Base-by-base conservation (phyloP, 2,113 vertebrate genomes). In the Acanthochromis polyacanthus region DNA sequence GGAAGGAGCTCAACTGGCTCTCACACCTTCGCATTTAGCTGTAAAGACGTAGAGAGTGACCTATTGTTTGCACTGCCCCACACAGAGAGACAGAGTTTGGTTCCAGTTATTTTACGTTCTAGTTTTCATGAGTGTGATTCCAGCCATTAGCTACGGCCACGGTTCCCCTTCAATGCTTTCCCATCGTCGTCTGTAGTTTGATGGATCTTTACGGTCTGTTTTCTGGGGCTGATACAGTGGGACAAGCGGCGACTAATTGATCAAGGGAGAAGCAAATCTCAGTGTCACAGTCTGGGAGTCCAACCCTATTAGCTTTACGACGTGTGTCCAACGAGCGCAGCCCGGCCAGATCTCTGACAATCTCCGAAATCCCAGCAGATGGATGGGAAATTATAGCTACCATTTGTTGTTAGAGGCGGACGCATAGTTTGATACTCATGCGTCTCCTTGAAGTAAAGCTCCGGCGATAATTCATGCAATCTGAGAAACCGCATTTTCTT, bases 141-240 rank as follows among this genome's bases (percentile, higher is more conserved):
- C 91, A 93, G 92, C 93, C 90, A 94, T 96, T 96, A 93, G 95
- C 92, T 92, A 96, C 93, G 94, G 91, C 93, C 91, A 92, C 80
- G 85, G 90, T 82, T 76, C 66, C 85, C 92, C 91, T 80, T 93
- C 90, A 95, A 95, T 85, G 84, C 91, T 93, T 95, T 94, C 90
- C 75, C 83, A 70, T 67, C 62, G 40, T 46, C 40, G 57, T 59
- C 22, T 48, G 38, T 15, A 10, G 40, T 68, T 56, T 70, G 53
- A 75, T 59, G 62, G 65, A 78, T 78, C 73, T 79, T 79, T 72
- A 58, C 77, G 77, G 59, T 73, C 48, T 56, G 71, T 46, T 40
- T 43, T 64, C 58, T 55, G 36, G 36, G 56, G 40, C 62, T 66
- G 72, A 80, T 81, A 78, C 84, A 73, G 82, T 19, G 51, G 36